phyloP scores from a whole-genome alignment of 2,113 vertebrate species.

The Oryzias melastigma region DNA sequence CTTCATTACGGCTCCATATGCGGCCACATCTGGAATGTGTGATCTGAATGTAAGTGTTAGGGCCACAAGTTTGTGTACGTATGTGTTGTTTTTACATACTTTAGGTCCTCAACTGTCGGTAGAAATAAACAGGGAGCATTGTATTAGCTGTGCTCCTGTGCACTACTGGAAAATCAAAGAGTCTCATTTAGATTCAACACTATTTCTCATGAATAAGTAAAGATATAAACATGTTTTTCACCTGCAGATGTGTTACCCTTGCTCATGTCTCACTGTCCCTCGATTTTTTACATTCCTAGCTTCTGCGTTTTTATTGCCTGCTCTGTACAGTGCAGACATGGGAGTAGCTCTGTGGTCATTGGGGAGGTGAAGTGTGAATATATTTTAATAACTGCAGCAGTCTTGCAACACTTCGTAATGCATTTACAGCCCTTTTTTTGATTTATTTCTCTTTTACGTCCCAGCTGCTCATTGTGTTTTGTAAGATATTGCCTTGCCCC shows the following conservation, averaged over 20 bases:
- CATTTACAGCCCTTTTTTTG: constrained; percentile 33
- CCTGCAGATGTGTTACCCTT: constrained; percentile 43
- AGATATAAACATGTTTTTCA: constrained; percentile 54
- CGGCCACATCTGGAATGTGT: constrained; percentile 58
- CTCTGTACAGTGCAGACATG: constrained; percentile 25
- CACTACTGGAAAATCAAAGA: constrained; percentile 35
- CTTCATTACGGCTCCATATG: constrained; percentile 73
- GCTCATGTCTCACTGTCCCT: constrained; percentile 16
- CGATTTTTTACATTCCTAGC: constrained; percentile 27
- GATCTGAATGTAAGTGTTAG: constrained; percentile 12
- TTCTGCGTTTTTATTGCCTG: constrained; percentile 44
- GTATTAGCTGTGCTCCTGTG: constrained; percentile 19
- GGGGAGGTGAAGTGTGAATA: constrained; percentile 59
- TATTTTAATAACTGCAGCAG: constrained; percentile 56
- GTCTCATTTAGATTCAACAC: constrained; percentile 57
- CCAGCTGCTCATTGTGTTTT: constrained; percentile 30
- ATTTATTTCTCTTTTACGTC: constrained; percentile 45
- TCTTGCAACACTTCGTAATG: constrained; percentile 24
- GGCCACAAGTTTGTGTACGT: neutral
- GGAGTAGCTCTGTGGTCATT: constrained; percentile 49
- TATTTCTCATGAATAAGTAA: constrained; percentile 69
- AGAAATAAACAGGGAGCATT: constrained; percentile 13
- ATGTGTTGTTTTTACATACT: neutral
- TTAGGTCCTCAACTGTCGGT: constrained; percentile 16
- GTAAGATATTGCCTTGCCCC: constrained; percentile 55